These are phyloP conservation scores for Callocephalon fimbriatum DNA, from an alignment of 2,113 vertebrate genomes.

Conservation along the genomic window DNA sequence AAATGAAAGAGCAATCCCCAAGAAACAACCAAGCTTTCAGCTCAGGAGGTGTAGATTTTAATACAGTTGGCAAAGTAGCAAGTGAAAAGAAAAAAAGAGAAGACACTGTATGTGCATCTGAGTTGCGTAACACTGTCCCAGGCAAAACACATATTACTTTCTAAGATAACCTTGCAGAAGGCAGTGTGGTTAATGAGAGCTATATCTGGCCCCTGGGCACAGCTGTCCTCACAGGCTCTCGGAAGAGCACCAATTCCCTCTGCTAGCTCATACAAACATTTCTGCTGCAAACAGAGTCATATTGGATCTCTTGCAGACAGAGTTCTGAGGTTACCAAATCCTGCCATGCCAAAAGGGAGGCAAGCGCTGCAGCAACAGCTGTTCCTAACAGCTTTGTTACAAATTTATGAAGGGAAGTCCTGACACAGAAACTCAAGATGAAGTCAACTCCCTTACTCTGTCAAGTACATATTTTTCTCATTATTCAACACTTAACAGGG, in stretches of 20 bases:
- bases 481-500: conserved; percentile 71
- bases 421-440: conserved; percentile 25
- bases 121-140: background rate
- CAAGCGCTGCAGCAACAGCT: background rate
- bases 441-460: conserved; percentile 41
- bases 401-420: conserved; percentile 31
- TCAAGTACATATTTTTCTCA: conserved; percentile 63
- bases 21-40: background rate
- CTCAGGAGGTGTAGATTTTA: background rate
- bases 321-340: background rate
- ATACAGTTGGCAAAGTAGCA: background rate
- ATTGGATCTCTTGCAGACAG: background rate
- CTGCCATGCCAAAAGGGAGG: background rate
- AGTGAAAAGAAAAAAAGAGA: background rate
- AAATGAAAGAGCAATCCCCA: background rate
- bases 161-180: background rate
- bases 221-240: background rate
- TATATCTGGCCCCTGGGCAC: background rate
- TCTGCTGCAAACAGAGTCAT: background rate
- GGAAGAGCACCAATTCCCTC: background rate
- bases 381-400: background rate
- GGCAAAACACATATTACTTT: background rate
- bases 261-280: background rate
- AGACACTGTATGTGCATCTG: background rate
- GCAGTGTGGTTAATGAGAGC: background rate